Percentiles rank a stretch among this genome's conserved stretches.
Conservation (phyloP, 2,888 invertebrate genomes). For the Nasonovia ribisnigri region DNA sequence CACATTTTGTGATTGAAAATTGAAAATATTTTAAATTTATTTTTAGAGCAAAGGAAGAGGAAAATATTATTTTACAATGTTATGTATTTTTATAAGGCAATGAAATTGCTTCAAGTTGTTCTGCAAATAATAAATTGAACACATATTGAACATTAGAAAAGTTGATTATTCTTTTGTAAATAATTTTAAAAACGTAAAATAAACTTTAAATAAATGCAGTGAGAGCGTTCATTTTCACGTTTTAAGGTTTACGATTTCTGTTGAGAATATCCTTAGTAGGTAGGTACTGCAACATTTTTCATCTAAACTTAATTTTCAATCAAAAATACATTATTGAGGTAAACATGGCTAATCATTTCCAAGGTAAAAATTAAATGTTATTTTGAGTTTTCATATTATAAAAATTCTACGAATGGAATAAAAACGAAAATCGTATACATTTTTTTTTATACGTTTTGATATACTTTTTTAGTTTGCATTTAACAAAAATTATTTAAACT, state of each 20-base stretch:
- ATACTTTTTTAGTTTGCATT: neutral
- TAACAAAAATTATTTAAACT: neutral
- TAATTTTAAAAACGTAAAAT: neutral
- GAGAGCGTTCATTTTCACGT: neutral
- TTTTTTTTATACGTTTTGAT: neutral
- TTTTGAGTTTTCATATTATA: neutral
- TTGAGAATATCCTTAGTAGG: neutral
- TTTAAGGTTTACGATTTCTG: neutral
- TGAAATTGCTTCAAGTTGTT: neutral
- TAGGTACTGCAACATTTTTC: neutral
- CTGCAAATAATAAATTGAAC: neutral
- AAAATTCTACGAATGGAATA: neutral
- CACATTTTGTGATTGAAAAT: neutral
- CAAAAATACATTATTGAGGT: neutral
- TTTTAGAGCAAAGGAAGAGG: neutral
- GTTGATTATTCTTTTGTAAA: neutral
- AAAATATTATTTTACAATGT: neutral
- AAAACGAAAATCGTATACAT: neutral
- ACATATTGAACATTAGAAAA: neutral
- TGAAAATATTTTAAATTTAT: no score
- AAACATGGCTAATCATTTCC: neutral
- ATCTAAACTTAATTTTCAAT: neutral
- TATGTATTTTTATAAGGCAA: neutral
- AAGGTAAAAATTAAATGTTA: neutral
- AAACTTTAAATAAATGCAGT: neutral